A percentile compares a stretch with the other conserved stretches of the same genome.
Conservation (phyloP, 2,797 vertebrate species). For the Pangasius sanitwongsei region DNA sequence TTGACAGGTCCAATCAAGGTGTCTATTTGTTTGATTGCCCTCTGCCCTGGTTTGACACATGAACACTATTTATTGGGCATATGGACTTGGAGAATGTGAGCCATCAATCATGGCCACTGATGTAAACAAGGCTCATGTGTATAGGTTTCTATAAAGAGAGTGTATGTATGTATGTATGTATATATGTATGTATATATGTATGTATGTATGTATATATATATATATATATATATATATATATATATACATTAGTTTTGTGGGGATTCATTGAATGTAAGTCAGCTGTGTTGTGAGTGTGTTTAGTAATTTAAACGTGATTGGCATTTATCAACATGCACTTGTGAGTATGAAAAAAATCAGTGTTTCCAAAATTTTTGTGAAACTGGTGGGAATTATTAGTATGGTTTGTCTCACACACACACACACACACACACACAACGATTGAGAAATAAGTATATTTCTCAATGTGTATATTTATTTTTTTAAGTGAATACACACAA, state of each 20-base stretch:
- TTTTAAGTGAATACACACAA: not conserved
- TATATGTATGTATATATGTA: too few relatives aligned
- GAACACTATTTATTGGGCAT: conserved; percentile 38
- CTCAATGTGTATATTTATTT: not conserved
- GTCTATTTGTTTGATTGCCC: conserved; percentile 47
- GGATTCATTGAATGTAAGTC: too few relatives aligned
- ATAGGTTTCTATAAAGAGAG: not conserved
- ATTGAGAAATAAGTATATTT: not conserved
- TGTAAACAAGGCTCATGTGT: not conserved
- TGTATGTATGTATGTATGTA: not conserved
- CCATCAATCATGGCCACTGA: conserved; percentile 28
- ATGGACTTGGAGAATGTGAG: not conserved
- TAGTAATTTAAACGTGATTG: not conserved
- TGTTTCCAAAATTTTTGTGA: not conserved
- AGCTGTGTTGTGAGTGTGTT: not conserved
- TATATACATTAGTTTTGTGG: too few relatives aligned
- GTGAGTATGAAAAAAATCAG: not conserved
- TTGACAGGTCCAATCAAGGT: conserved; percentile 48
- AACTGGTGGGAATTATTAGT: not conserved
- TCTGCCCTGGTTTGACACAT: conserved; percentile 34
- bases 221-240: too few relatives aligned
- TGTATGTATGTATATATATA: not conserved
- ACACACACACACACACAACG: not conserved
- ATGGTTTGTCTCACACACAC: not conserved
- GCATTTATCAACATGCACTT: not conserved